These are phyloP conservation scores for Liasis olivaceus DNA, from an alignment of 2,797 vertebrate species.

Conservation along the genomic window DNA sequence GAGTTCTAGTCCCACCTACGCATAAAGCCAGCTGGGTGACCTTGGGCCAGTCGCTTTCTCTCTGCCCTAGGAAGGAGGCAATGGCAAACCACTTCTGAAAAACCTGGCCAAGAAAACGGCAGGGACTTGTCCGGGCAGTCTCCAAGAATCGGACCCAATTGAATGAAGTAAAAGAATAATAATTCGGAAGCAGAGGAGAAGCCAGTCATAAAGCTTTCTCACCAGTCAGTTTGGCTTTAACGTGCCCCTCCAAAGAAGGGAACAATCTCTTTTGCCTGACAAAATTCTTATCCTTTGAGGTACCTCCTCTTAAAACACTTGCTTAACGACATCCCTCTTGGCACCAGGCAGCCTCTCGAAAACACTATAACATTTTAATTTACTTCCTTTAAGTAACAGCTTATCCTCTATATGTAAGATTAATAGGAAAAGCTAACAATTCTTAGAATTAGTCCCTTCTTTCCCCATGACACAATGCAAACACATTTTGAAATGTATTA, in stretches of 20 bases:
- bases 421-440: not conserved
- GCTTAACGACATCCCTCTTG: not conserved
- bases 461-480: not conserved
- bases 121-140: too few species aligned
- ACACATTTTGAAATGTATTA: not conserved
- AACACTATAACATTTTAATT: not conserved
- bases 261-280: not conserved
- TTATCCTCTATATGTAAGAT: not conserved
- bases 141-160: too few species aligned
- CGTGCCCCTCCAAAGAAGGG: not conserved
- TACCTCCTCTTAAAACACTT: not conserved
- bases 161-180: too few species aligned
- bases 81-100: too few species aligned
- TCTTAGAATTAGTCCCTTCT: not conserved
- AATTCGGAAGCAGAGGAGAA: too few species aligned
- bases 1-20: too few species aligned
- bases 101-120: too few species aligned
- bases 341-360: not conserved
- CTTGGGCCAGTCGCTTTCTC: too few species aligned
- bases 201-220: too few species aligned
- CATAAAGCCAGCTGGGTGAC: too few species aligned
- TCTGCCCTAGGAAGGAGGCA: too few species aligned
- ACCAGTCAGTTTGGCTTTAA: not conserved
- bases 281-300: not conserved
- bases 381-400: not conserved